Evolutionary conservation across 2,888 invertebrate species (phyloP), one percentile per base, ranked within the genome.

Genomic region (Philaethria dido): DNA sequence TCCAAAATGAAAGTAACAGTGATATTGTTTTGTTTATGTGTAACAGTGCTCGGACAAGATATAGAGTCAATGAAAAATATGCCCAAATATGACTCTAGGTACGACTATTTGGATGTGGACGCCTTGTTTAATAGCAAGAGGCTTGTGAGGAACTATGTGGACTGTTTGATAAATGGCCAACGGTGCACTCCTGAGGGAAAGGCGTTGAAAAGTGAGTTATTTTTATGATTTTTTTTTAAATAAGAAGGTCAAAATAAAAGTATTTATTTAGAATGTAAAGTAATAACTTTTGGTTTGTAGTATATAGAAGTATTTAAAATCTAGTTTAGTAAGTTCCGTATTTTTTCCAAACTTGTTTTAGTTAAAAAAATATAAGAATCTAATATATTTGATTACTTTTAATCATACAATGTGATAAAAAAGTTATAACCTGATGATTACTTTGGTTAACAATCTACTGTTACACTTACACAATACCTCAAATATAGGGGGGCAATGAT

Each of bases 151-250:
- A 94, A 95, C 78, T 96, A 96, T 86, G 94, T 95, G 75, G 94
- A 94, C 67, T 96, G 96, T 81, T 85, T 96, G 61, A 88, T 96
- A 68, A 94, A 93, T 72, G 90, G 93, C 72, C 95, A 94, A 74
- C 94, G 95, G 60, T 96, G 96, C 82, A 94, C 96, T 45, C 95
- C 96, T 2, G 96, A 96, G 87, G 96, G 95, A 72, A 93, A 94
- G 75, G 95, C 94, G 69, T 86, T 96, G 65, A 96, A 94, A 93
- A 93, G 96, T 96, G 85, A 95, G 96, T 95, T 13, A 22, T 13
- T 59, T 22, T 29, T 20, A 9, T n/a, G n/a, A n/a, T n/a, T n/a
- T n/a, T n/a, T n/a, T n/a, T n/a, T n/a, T n/a, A n/a, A n/a, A n/a
- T n/a, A n/a, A n/a, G n/a, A n/a, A n/a, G n/a, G n/a, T n/a, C n/a